A percentile compares a stretch with the other conserved stretches of the same genome.
Conservation (phyloP, 2,888 invertebrate species). For the Hypena proboscidalis region DNA sequence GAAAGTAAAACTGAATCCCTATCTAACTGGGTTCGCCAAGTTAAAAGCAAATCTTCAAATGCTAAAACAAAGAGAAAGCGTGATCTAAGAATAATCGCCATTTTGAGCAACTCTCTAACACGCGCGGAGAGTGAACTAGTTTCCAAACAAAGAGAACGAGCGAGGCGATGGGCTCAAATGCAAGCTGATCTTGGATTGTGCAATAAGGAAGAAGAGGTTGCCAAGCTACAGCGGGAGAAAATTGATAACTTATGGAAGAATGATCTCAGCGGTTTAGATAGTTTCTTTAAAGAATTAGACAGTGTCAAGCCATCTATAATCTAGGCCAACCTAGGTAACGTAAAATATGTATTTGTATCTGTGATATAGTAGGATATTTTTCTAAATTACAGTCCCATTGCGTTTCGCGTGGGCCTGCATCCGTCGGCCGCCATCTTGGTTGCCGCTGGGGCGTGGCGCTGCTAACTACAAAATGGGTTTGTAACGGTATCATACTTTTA, state of each 20-base stretch:
- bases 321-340: conserved; percentile 67
- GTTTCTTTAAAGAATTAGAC: conserved; percentile 87
- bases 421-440: conserved; percentile 85
- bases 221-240: conserved; percentile 74
- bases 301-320: conserved; percentile 81
- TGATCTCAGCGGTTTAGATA: conserved; percentile 87
- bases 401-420: conserved; percentile 85
- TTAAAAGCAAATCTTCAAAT: conserved; percentile 86
- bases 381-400: conserved; percentile 85
- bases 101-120: conserved; percentile 85
- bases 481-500: conserved; percentile 84
- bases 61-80: conserved; percentile 85
- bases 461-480: conserved; percentile 86
- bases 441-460: conserved; percentile 84
- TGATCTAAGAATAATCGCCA: conserved; percentile 87
- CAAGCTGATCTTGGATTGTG: conserved; percentile 79
- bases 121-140: conserved; percentile 86
- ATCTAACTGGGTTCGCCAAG: conserved; percentile 87
- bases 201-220: conserved; percentile 76
- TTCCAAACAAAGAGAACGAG: conserved; percentile 86
- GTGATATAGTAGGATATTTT: conserved; percentile 84
- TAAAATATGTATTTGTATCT: conserved; percentile 75
- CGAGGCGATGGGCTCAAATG: conserved; percentile 86
- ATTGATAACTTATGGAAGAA: conserved; percentile 83
- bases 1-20: conserved; percentile 85